A percentile compares a stretch with the other conserved stretches of the same genome.
These are phyloP conservation scores for Drosophila stalkeri DNA, from an alignment of 2,888 invertebrate species.

Conservation along the genomic window DNA sequence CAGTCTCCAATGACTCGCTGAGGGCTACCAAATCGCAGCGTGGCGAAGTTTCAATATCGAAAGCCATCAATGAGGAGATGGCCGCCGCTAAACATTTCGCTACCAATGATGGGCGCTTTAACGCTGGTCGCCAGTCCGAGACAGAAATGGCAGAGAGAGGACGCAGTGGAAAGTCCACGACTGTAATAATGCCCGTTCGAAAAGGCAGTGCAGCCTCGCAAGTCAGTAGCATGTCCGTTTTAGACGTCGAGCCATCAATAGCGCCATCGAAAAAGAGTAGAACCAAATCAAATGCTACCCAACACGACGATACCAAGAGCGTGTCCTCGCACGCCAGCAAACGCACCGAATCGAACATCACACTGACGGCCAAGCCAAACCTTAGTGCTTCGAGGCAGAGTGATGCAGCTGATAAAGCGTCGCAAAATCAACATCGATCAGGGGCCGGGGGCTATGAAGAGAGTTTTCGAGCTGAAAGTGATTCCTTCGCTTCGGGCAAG, in stretches of 20 bases:
- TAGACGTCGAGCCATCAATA: background rate
- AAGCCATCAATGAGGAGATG: slow-evolving; percentile 68
- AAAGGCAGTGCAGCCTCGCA: slow-evolving; percentile 20
- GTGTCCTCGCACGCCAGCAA: background rate
- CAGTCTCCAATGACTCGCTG: slow-evolving; percentile 38
- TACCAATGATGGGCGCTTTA: slow-evolving; percentile 32
- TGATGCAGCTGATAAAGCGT: background rate
- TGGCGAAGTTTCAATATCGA: slow-evolving; percentile 56
- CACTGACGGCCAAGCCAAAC: background rate
- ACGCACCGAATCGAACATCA: slow-evolving; percentile 5
- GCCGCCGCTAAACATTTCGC: slow-evolving; percentile 42
- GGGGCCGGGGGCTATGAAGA: background rate
- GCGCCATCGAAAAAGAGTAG: background rate
- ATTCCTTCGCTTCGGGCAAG: slow-evolving; percentile 1
- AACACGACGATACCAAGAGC: slow-evolving; percentile 1
- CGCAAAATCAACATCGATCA: background rate
- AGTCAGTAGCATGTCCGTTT: slow-evolving; percentile 15
- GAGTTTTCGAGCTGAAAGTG: slow-evolving; percentile 1
- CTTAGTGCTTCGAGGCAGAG: background rate
- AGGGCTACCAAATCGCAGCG: slow-evolving; percentile 19
- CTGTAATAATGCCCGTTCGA: slow-evolving; percentile 36
- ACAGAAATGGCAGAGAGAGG: background rate
- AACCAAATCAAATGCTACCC: background rate
- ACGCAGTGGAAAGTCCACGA: slow-evolving; percentile 10
- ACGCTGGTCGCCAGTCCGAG: slow-evolving; percentile 36